A percentile compares a stretch with the other conserved stretches of the same genome.
Conservation (phyloP, 2,888 invertebrate genomes). For the Leucoptera coffeella region DNA sequence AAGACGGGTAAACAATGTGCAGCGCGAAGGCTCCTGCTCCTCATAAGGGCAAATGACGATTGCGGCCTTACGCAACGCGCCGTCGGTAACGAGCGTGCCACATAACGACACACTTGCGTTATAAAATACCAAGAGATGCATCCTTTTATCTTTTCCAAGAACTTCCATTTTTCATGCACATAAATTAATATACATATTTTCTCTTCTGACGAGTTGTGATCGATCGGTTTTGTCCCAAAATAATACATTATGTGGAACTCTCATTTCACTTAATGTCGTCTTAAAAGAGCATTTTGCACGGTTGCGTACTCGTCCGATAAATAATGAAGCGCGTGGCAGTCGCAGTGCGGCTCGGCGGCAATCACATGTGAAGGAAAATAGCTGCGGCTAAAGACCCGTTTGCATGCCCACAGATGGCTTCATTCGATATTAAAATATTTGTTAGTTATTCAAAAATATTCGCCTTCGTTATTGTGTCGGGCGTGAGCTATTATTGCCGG, state of each 20-base stretch:
- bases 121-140: constrained; percentile 40
- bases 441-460: constrained; percentile 51
- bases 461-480: constrained; percentile 35
- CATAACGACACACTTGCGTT: constrained; percentile 22
- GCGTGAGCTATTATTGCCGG: constrained; percentile 40
- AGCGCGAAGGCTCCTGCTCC: too few relatives aligned
- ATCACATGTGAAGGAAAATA: constrained; percentile 3
- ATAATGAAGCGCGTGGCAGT: too few relatives aligned
- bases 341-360: too few relatives aligned
- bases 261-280: too few relatives aligned
- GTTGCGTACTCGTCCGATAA: too few relatives aligned
- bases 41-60: too few relatives aligned
- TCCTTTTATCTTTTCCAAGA: constrained; percentile 21
- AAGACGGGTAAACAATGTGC: too few relatives aligned
- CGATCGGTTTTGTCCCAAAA: constrained; percentile 14
- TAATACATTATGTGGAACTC: too few relatives aligned
- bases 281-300: too few relatives aligned
- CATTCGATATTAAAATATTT: constrained; percentile 43
- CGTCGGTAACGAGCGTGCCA: too few relatives aligned
- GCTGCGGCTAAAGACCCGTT: constrained; percentile 16
- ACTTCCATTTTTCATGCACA: constrained; percentile 25
- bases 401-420: constrained; percentile 28
- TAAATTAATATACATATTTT: constrained; percentile 45
- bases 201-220: constrained; percentile 34
- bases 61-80: too few relatives aligned